Base-by-base conservation (phyloP, 2,113 vertebrate species). In the Pollachius pollachius region DNA sequence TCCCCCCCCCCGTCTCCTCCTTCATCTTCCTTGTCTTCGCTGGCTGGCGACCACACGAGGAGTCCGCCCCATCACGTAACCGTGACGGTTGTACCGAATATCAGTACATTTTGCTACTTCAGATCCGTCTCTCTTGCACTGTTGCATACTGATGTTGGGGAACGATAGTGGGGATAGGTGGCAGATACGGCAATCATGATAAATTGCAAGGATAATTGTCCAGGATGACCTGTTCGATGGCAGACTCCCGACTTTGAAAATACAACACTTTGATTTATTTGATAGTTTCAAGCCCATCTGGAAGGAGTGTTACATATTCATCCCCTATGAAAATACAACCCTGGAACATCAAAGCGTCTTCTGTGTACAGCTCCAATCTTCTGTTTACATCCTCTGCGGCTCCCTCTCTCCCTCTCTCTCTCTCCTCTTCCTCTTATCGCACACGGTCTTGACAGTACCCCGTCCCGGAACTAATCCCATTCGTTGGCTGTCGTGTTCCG, bases 401-500 rank as follows among this genome's bases (percentile, higher is more conserved):
- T 41, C 62, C 56, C 54, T 34, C 64, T 15, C 23, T 63, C n/a
- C n/a, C 54, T n/a, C 54, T 34, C 64, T 6, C 6, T 54, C 52
- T 63, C 25, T 1, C 21, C 57, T 30, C 78, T 68, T 59, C 18
- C 71, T 17, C 23, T 16, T 27, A 57, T n/a, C 16, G 23, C 57
- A 1, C 37, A 15, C 23, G 12, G 17, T 69, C 37, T 15, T 37
- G 23, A 15, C 25, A 16, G 18, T 25, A 23, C 41, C 13, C 5
- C 11, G 62, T 73, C 75, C 75, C 64, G 67, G 63, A 81, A 78
- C 77, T 76, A 77, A 79, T 83, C 78, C 67, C 54, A 68, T 82
- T 73, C 69, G 23, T 23, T 23, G 65, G 37, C 34, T 63, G 64
- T 68, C 52, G 66, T 41, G 21, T 76, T 83, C 71, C 68, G 54